Evolutionary conservation across 2,113 vertebrate genomes (phyloP), one percentile per base, ranked within the genome.

Genomic region (Poecile atricapillus): DNA sequence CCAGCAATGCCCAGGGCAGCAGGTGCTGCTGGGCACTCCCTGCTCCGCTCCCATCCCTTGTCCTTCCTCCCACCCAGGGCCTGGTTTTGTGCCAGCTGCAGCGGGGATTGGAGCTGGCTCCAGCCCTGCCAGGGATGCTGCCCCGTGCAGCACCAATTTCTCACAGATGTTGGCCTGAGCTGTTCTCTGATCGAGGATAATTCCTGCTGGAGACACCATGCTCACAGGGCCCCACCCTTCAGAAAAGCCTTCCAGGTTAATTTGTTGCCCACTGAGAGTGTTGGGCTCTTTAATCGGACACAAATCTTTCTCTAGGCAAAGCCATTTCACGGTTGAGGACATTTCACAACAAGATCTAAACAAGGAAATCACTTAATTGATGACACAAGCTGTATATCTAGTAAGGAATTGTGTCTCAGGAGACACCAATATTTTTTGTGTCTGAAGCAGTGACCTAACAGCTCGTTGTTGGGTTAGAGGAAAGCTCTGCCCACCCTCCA

Each of bases 141-240:
- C 13, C 52, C 28, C 1, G 2, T 0, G 15, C 25, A 41, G 18
- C 56, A 8, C n/a, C 14, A 0, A 0, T 0, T 8, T 33, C 55
- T 11, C 46, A 4, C 12, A 35, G 70, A 2, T 23, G 11, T 2
- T 0, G 50, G 5, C 23, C n/a, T 22, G 15, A 53, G 33, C 35
- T 23, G 25, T 1, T 10, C 44, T 4, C 56, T 19, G 63, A 25
- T 8, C 58, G 5, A 33, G 22, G 28, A 7, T 59, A 4, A 16
- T 21, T 71, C 83, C 31, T 47, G 13, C 67, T 25, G 63, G 25
- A 43, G 37, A 15, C 11, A 41, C 27, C 53, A 0, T 0, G 10
- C 13, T 37, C 15, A 59, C 73, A 10, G 15, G 35, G 11, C 15
- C 14, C 50, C 65, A 46, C 28, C 11, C 4, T 4, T 18, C 9